Evolutionary conservation across 2,113 vertebrate genomes (phyloP).

Genomic region (Pomatorhinus ruficollis): DNA sequence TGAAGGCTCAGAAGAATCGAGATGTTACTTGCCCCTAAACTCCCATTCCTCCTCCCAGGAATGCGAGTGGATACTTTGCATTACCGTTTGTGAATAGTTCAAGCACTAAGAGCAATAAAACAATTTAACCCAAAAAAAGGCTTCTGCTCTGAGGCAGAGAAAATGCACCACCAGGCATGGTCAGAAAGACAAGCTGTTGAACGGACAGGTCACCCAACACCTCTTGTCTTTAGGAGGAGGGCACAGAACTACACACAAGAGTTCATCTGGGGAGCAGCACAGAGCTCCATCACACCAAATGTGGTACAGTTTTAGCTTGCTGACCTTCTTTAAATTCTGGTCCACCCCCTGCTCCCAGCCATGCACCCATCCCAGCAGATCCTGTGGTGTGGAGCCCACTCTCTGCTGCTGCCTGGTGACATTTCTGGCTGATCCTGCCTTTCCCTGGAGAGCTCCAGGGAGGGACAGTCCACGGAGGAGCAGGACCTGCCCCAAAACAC

Average conservation of each 20-base stretch:
- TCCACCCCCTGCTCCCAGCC: not conserved
- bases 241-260: not conserved
- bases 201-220: not conserved
- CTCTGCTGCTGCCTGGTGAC: not conserved
- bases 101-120: not conserved
- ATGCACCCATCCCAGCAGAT: not conserved
- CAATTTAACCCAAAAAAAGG: not conserved
- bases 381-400: fast-evolving
- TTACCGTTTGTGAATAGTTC: not conserved
- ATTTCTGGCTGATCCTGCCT: not conserved
- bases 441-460: not conserved
- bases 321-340: not conserved
- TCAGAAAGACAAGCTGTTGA: not conserved
- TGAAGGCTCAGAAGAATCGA: not conserved
- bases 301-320: not conserved
- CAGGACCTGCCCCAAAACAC: not conserved
- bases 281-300: not conserved
- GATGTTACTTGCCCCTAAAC: not conserved
- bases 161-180: not conserved
- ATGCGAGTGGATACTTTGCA: not conserved
- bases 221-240: not conserved
- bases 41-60: not conserved
- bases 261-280: not conserved
- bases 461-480: not conserved
- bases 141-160: not conserved